These are phyloP conservation scores for Erpobdella octoculata DNA, from an alignment of 2,888 invertebrate species.

Conservation along the genomic window DNA sequence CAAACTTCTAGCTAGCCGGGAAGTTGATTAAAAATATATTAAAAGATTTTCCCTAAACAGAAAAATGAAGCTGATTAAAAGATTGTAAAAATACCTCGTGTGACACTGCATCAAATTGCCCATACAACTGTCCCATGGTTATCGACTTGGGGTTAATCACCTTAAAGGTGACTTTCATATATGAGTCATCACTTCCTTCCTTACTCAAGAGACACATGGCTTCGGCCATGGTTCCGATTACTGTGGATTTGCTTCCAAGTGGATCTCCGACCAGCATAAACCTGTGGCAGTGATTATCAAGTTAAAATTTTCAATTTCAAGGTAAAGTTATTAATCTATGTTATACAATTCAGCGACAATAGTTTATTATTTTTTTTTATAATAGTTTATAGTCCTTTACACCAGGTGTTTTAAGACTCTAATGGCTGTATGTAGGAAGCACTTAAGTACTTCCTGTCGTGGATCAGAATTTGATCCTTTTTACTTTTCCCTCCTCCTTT, in stretches of 20 bases:
- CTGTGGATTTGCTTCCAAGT: constrained; percentile 77
- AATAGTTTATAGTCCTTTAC: no score
- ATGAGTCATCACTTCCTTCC: constrained; percentile 37
- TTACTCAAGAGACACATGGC: constrained; percentile 64
- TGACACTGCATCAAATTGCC: constrained; percentile 80
- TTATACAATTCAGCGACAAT: not conserved
- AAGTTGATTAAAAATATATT: not conserved
- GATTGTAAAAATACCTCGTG: constrained; percentile 65
- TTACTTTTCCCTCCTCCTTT: no score
- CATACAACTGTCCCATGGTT: constrained; percentile 85
- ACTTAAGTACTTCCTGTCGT: no score
- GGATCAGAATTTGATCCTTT: no score
- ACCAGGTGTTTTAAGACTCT: no score
- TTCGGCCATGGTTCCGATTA: constrained; percentile 69
- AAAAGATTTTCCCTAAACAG: not conserved
- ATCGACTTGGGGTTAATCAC: constrained; percentile 85
- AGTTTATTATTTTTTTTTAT: no score
- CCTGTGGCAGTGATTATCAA: no score
- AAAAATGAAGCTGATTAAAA: not conserved
- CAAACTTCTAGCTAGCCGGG: no score
- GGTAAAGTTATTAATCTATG: not conserved
- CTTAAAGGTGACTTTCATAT: constrained; percentile 62
- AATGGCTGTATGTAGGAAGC: no score
- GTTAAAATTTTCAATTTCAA: not conserved
- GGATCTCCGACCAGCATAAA: constrained; percentile 88